A percentile compares a stretch with the other conserved stretches of the same genome.
Evolutionary conservation across 1,140 invertebrate species (phyloP).

Genomic region (Carposina sasakii): DNA sequence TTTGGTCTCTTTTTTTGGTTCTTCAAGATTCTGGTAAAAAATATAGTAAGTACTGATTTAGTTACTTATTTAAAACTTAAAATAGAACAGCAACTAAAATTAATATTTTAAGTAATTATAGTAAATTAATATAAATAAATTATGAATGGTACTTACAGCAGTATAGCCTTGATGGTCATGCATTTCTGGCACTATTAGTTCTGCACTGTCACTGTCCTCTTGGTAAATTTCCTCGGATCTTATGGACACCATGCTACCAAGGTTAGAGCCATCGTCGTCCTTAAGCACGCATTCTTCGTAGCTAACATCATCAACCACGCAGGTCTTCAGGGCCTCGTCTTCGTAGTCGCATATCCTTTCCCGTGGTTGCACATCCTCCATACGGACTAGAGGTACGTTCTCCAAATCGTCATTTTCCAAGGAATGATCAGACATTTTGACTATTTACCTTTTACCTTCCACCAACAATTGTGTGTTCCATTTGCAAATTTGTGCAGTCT

Average conservation of each 20-base stretch:
- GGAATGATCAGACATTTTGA: slow-evolving; percentile 39
- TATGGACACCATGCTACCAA: slow-evolving; percentile 50
- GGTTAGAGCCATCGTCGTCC: slow-evolving; percentile 46
- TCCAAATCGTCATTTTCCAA: slow-evolving; percentile 47
- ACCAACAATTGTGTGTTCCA: no score
- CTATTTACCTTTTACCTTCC: no score
- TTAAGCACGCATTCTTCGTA: slow-evolving; percentile 29
- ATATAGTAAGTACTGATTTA: not conserved
- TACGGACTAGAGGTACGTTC: slow-evolving; percentile 46
- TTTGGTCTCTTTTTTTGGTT: slow-evolving; percentile 12
- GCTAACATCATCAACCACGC: slow-evolving; percentile 29
- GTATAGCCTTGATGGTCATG: slow-evolving; percentile 12
- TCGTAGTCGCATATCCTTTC: not conserved
- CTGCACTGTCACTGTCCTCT: slow-evolving; percentile 18
- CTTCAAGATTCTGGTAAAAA: not conserved
- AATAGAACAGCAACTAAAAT: not conserved
- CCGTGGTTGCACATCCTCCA: slow-evolving; percentile 55
- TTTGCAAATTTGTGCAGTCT: no score
- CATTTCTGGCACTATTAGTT: slow-evolving; percentile 35
- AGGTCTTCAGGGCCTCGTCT: slow-evolving; percentile 24
- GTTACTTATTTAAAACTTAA: not conserved
- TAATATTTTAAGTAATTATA: not conserved
- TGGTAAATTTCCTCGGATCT: slow-evolving; percentile 41
- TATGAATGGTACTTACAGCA: slow-evolving; percentile 13
- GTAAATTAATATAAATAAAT: not conserved